Base-by-base conservation (phyloP, 2,888 invertebrate genomes). In the Yponomeuta cagnagella region DNA sequence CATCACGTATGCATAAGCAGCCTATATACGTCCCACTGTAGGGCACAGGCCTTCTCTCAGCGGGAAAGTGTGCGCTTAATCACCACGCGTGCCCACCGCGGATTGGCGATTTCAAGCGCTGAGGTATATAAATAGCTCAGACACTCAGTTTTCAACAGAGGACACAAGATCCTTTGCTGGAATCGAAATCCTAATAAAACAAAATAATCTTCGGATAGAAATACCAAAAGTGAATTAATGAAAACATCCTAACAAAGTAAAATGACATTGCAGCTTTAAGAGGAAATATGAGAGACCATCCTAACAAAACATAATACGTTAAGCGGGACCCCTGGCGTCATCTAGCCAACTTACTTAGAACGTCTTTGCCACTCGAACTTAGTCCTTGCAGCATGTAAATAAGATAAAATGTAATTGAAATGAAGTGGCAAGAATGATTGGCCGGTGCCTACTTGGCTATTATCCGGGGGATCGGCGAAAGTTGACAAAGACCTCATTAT, bases 401-500 rank as follows among this genome's bases (percentile, higher is more conserved):
- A 58, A 58, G 52, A 15, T 5, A 5, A 15, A 58, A 58, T 12
- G 52, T 58, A 58, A 58, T 58, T 58, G 52, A 58, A 15, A 58
- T 58, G 2, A 15, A 12, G 52, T 58, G 15, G 52, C 52, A 58
- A 12, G 15, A 5, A 58, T 58, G 15, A 58, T 58, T 58, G 52
- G 52, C 52, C 52, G 1, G 52, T 58, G 15, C 52, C 52, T 58
- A 12, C 12, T 58, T 15, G 52, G 52, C 52, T 58, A 58, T 58
- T 58, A 58, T 58, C 52, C 52, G 52, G 3, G 52, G 52, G 52
- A 58, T 58, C 52, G 52, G 52, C 52, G 52, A 58, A 58, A 58
- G 52, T 58, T 58, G 52, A 58, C 52, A 58, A 58, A 58, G 52
- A 58, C 52, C 52, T 58, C 52, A 58, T 58, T 58, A 58, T 58